Evolutionary conservation across 2,888 invertebrate genomes (phyloP), one percentile per base, ranked within the genome.

Genomic region (Oscheius sp.): DNA sequence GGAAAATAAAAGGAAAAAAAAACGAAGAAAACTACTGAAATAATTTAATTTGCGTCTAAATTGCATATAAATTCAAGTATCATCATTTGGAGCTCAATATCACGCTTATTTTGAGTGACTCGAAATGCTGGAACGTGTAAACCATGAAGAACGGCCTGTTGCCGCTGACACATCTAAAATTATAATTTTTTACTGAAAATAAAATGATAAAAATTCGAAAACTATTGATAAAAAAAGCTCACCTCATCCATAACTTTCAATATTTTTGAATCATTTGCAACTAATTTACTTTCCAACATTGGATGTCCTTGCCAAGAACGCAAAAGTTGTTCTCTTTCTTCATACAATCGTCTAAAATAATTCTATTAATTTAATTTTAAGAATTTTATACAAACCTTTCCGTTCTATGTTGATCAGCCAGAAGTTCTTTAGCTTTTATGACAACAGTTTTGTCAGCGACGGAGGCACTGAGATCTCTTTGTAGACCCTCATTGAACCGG

Each of bases 61-160:
- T 9, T 35, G 9, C 35, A 45, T 29, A 75, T 63, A 53, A 74
- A 76, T 55, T 76, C 68, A 1, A 76, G 55, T 46, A 76, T 76
- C 41, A 71, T 52, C 61, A 70, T 73, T 70, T 76, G 76, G 1
- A 76, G 68, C 13, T 74, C 71, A n/a, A 74, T 70, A 29, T 76
- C 76, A 13, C 63, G 46, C n/a, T n/a, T 66, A 55, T 71, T 74
- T 27, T 70, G 45, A 5, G 76, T 76, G 2, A 71, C 46, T 12
- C 76, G 76, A 29, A 76, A 76, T 6, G 61, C 70, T 41, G 76
- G 76, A 13, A 76, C 41, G 16, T 56, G 49, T 18, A 66, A 25
- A 23, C 58, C 55, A 29, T 68, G 52, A 1, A 76, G 74, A 45
- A 46, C 71, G 2, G 52, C 46, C 41, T 76, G 76, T 43, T 76